phyloP scores from a whole-genome alignment of 2,888 invertebrate species.

The Conistra vaccinii region DNA sequence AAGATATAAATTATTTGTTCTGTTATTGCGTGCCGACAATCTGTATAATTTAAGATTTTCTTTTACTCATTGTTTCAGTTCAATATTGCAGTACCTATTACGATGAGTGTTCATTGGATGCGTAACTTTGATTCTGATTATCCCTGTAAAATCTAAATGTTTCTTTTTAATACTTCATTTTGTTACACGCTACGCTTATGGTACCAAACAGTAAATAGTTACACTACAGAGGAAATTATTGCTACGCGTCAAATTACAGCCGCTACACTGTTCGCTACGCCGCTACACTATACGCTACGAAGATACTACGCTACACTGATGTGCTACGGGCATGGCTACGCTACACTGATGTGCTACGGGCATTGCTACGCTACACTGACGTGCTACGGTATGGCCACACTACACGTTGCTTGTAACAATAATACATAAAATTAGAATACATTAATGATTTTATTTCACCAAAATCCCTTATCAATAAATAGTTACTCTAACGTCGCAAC shows the following conservation, averaged over 20 bases:
- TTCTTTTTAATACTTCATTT: not conserved
- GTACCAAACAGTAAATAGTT: not conserved
- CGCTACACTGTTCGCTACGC: conserved; percentile 2
- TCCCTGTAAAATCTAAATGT: not conserved
- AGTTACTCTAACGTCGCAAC: not conserved
- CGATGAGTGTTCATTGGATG: conserved; percentile 6
- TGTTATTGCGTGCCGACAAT: conserved; percentile 31
- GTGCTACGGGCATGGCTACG: not conserved
- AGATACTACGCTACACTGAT: not conserved
- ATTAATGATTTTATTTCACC: too few relatives aligned
- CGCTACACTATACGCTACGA: not conserved
- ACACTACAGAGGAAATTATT: not conserved
- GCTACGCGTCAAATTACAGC: not conserved
- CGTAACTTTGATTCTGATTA: conserved; percentile 1
- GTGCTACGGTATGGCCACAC: not conserved
- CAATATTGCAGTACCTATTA: conserved; percentile 33
- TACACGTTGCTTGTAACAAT: conserved; percentile 10
- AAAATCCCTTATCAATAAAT: too few relatives aligned
- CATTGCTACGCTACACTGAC: not conserved
- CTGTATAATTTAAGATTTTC: conserved; percentile 32
- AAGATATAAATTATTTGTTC: conserved; percentile 37
- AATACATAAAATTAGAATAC: too few relatives aligned
- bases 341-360: not conserved
- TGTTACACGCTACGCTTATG: not conserved
- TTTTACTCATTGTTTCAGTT: conserved; percentile 25